Percentiles rank a stretch among this genome's conserved stretches.
These are phyloP conservation scores for Palythoa grandiflora DNA, from an alignment of 92 coral and sea anemone species.

Conservation along the genomic window DNA sequence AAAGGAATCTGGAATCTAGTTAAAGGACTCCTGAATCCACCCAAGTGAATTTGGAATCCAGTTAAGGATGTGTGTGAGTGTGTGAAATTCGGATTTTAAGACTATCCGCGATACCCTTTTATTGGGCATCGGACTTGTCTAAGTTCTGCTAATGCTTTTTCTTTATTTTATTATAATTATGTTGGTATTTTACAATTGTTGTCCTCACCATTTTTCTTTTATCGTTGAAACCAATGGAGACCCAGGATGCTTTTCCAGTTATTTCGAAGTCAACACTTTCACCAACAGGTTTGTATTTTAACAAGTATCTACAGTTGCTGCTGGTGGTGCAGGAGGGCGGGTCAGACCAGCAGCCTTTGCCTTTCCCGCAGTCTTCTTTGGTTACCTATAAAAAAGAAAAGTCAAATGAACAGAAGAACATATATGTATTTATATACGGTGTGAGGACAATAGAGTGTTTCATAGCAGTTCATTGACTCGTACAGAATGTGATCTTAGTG, in stretches of 20 bases:
- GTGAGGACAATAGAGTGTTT: too few relatives aligned
- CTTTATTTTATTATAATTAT: neutral
- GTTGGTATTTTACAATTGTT: neutral
- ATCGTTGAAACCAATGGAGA: conserved; percentile 35
- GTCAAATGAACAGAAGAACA: neutral
- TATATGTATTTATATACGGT: too few relatives aligned
- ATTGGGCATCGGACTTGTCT: too few relatives aligned
- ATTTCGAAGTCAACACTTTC: conserved; percentile 29
- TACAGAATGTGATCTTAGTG: too few relatives aligned
- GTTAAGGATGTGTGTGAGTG: too few relatives aligned
- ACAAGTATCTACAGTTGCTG: conserved; percentile 23
- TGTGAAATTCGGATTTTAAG: too few relatives aligned
- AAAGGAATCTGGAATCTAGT: too few relatives aligned
- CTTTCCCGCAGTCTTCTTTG: conserved; percentile 27
- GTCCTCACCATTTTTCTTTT: conserved; percentile 26
- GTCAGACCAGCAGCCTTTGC: conserved; percentile 30
- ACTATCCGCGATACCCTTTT: too few relatives aligned
- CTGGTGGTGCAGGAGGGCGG: conserved; percentile 31
- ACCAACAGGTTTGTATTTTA: conserved; percentile 30
- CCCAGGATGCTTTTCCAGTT: conserved; percentile 35
- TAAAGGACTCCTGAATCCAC: too few relatives aligned
- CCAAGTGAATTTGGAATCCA: too few relatives aligned
- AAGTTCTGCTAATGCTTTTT: too few relatives aligned
- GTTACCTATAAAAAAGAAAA: conserved; percentile 8
- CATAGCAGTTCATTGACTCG: too few relatives aligned